Evolutionary conservation across 2,888 invertebrate species (phyloP), one percentile per base, ranked within the genome.

Genomic region (Acanthosepion lycidas): DNA sequence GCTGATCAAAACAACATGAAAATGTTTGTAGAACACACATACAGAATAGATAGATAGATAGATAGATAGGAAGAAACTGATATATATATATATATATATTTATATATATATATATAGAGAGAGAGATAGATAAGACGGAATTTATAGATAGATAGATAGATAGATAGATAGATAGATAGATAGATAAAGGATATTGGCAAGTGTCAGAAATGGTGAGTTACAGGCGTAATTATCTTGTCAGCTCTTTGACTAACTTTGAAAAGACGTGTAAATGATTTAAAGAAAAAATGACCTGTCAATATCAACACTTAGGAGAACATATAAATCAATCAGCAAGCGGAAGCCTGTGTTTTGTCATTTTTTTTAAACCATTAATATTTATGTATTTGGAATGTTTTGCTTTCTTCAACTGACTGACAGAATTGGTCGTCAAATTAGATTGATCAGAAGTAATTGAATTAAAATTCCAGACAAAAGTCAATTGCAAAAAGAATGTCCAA

Each of bases 391-490:
- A 23, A 33, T n/a, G n/a, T n/a, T 15, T 78, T n/a, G 12, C 78
- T 15, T 33, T 15, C 9, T n/a, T 5, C n/a, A n/a, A n/a, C 78
- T 78, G 15, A 18, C n/a, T 3, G n/a, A 78, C 78, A 78, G 78
- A 78, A 78, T 78, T n/a, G 78, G n/a, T n/a, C n/a, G 18, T 33
- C n/a, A 33, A 78, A n/a, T 78, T 78, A 78, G 78, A 78, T 78
- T 78, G n/a, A 78, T 78, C n/a, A 78, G n/a, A 15, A n/a, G n/a
- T 78, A 78, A 78, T 78, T 78, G n/a, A 33, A 78, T 78, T 78
- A 78, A 78, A 78, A 78, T 78, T n/a, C n/a, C 33, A n/a, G 78
- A 78, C 78, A 33, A 78, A 78, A 78, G 78, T 78, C 78, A 78
- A 78, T 78, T 78, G 78, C 15, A 78, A 78, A 15, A 78, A 78